Conservation (phyloP, 53 echinoderm and acorn worm genomes). For the Glandiceps talaboti region DNA sequence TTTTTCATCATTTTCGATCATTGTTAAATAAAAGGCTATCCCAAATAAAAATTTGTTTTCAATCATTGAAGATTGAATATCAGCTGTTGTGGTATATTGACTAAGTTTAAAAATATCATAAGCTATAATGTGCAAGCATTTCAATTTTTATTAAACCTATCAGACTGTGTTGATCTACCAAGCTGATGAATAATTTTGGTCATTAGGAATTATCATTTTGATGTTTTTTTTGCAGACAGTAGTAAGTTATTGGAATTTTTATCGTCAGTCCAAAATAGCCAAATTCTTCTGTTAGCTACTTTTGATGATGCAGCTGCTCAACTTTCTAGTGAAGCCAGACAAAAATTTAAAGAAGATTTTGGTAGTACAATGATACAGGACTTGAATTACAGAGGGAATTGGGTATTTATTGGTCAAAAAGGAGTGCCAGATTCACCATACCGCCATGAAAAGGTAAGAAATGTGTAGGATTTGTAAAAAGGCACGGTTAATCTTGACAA, state of each 20-base stretch:
- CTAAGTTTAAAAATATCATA: not conserved
- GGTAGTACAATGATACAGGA: conserved; percentile 30
- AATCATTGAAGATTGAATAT: too few species aligned
- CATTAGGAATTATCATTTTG: too few species aligned
- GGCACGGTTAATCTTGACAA: too few species aligned
- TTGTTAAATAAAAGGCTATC: too few species aligned
- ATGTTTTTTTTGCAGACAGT: not conserved
- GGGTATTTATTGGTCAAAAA: conserved; percentile 71
- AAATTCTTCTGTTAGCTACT: conserved; percentile 31
- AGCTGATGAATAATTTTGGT: too few species aligned
- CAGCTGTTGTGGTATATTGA: too few species aligned
- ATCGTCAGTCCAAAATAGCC: conserved; percentile 7
- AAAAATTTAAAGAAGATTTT: conserved; percentile 28
- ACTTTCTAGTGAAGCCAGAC: conserved; percentile 33
- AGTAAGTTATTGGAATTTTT: not conserved
- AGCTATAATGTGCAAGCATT: not conserved
- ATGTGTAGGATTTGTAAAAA: too few species aligned
- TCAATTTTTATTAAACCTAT: not conserved
- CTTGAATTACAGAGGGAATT: conserved; percentile 37
- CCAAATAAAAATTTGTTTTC: too few species aligned
- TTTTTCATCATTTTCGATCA: too few species aligned
- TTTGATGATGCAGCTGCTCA: conserved; percentile 37
- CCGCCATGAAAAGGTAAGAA: conserved; percentile 43
- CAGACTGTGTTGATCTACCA: too few species aligned
- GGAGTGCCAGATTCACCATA: conserved; percentile 14